Conservation (phyloP, 2,113 vertebrate species). For the Dissostichus mawsoni region DNA sequence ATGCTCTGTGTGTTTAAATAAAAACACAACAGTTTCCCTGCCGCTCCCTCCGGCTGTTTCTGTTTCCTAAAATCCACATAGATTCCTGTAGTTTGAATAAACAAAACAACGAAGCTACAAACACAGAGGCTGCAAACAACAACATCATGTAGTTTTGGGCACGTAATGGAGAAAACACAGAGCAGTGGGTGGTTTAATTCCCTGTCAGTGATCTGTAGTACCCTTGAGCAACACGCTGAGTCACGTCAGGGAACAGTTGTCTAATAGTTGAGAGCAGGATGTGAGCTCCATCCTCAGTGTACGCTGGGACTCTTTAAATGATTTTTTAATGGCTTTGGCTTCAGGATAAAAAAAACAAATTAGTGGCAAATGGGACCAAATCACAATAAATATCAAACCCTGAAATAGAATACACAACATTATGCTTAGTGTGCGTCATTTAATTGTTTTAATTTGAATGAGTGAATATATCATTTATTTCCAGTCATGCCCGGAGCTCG, state of each 20-base stretch:
- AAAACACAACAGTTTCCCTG: background rate
- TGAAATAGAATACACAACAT: background rate
- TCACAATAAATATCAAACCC: slow-evolving; percentile 4
- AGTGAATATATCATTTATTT: background rate
- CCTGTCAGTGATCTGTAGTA: background rate
- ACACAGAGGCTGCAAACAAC: background rate
- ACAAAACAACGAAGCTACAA: slow-evolving; percentile 1
- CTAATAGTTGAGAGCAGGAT: background rate
- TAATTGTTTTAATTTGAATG: background rate
- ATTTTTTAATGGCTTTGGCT: slow-evolving; percentile 39
- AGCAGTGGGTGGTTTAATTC: slow-evolving; percentile 9
- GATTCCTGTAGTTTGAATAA: slow-evolving; percentile 22
- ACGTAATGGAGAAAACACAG: background rate
- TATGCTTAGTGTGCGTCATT: background rate
- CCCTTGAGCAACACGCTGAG: slow-evolving; percentile 12
- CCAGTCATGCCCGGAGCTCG: rapidly evolving
- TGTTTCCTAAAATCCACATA: slow-evolving; percentile 32
- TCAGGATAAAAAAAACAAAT: slow-evolving; percentile 21
- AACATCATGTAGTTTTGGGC: background rate
- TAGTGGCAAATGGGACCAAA: slow-evolving; percentile 18
- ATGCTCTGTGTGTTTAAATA: background rate
- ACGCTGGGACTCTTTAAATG: slow-evolving; percentile 29
- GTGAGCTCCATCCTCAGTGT: slow-evolving; percentile 11
- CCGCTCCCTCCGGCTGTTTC: slow-evolving; percentile 9
- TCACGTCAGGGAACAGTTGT: slow-evolving; percentile 13